Evolutionary conservation across 1,140 invertebrate species (phyloP), one percentile per base, ranked within the genome.

Genomic region (Pseudomyrmex cubaensis): DNA sequence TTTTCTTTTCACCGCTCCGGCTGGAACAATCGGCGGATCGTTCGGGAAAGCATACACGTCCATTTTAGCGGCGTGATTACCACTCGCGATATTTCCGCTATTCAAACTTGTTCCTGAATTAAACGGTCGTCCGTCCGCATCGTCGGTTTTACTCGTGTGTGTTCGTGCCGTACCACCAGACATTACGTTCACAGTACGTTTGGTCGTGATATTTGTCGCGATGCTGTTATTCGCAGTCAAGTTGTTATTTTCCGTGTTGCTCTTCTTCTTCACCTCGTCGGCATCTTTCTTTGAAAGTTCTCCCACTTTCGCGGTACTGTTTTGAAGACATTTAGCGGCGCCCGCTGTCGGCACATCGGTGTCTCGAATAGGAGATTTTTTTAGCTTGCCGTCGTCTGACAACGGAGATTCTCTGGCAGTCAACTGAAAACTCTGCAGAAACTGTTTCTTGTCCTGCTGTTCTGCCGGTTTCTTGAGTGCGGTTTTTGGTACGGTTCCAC

Each of bases 1-100:
- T 35, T 93, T 94, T 12, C 93, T 84, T 46, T 94, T 94, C 0
- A 93, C 90, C 0, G 93, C 92, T 22, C 93, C 93, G 1, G 85
- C 85, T 10, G 89, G 88, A 25, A 90, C 61, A n/a, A 80, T 44
- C 0, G 89, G 52, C 1, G 92, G 82, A 61, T 93, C 92, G 57
- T 75, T 92, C 0, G 92, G 88, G 4, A 93, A 93, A 0, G 90
- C 84, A 8, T 93, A 94, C 1, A 94, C 92, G 9, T 93, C 92
- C 7, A 91, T 57, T 2, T 89, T 91, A 7, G 85, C 61, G 2
- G 75, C 73, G 54, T 64, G 82, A 22, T 35, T 82, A 10, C 46
- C 35, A n/a, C 77, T 88, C 0, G 54, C 22, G 5, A 67, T 70
- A 5, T 22, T 67, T 52, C 54, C 75, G 48, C 56, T 61, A 4